phyloP scores from a whole-genome alignment of 1,140 invertebrate genomes.

The Polypedilum pembai region DNA sequence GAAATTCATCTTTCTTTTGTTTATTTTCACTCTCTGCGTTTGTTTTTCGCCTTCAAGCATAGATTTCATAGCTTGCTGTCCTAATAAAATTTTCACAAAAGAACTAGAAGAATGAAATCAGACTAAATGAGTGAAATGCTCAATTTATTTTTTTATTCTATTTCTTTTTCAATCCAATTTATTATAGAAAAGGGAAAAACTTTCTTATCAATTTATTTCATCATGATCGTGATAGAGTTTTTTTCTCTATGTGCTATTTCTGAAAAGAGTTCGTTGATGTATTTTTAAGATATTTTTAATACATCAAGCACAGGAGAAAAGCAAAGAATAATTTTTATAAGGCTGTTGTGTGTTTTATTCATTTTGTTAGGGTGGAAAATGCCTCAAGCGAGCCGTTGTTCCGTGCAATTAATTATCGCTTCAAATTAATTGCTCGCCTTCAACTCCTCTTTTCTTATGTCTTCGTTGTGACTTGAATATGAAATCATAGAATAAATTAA shows the following conservation, averaged over 20 bases:
- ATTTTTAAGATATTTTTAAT: too few species aligned
- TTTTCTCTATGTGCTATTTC: too few species aligned
- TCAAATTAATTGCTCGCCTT: slow-evolving; percentile 24
- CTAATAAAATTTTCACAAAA: not conserved
- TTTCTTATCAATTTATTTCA: not conserved
- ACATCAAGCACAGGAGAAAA: too few species aligned
- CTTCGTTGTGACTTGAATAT: too few species aligned
- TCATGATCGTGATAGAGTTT: not conserved
- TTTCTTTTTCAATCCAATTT: slow-evolving; percentile 3
- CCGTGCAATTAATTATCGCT: slow-evolving; percentile 21
- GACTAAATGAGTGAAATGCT: not conserved
- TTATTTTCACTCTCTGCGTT: not conserved
- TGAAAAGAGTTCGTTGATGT: too few species aligned
- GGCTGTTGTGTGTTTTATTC: slow-evolving; percentile 8
- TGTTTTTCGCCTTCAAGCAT: not conserved
- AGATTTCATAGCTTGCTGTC: not conserved
- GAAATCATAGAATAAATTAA: too few species aligned
- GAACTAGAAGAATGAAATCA: slow-evolving; percentile 10
- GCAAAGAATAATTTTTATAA: not conserved
- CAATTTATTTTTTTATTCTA: not conserved
- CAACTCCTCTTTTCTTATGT: slow-evolving; percentile 7
- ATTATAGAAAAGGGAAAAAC: not conserved
- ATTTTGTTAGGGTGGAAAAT: not conserved
- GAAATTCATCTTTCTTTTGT: too few species aligned
- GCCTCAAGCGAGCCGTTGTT: not conserved